Evolutionary conservation across 1,140 invertebrate genomes (phyloP).

Genomic region (Euura lappo): DNA sequence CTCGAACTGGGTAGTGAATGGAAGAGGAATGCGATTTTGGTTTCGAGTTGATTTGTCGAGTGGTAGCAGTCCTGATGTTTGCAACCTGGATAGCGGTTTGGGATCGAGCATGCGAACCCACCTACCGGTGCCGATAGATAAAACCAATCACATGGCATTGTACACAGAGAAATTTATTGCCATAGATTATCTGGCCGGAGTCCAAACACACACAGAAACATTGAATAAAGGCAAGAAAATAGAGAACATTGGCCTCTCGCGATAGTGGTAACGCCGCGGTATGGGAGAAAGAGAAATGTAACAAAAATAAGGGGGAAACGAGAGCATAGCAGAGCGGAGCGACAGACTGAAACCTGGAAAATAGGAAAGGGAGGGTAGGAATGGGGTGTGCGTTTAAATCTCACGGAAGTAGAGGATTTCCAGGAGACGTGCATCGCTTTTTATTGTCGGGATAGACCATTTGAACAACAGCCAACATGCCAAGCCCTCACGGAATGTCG

Average conservation of each 20-base stretch:
- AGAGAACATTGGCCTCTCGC: slow-evolving; percentile 5
- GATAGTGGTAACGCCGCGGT: not conserved
- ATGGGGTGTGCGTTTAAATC: slow-evolving; percentile 42
- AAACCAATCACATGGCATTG: slow-evolving; percentile 53
- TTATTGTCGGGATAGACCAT: slow-evolving; percentile 52
- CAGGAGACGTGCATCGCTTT: slow-evolving; percentile 50
- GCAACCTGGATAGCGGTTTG: slow-evolving; percentile 35
- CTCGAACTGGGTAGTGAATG: not conserved
- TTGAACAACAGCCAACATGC: slow-evolving; percentile 57
- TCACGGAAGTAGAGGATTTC: slow-evolving; percentile 46
- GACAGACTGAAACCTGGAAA: not conserved
- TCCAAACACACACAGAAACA: slow-evolving; percentile 53
- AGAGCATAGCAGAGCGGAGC: slow-evolving; percentile 17
- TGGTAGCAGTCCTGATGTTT: slow-evolving; percentile 23
- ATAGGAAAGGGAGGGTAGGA: slow-evolving; percentile 11
- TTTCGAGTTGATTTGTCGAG: slow-evolving; percentile 1
- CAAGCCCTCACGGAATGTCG: slow-evolving; percentile 19
- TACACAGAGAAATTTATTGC: slow-evolving; percentile 57
- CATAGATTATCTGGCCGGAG: slow-evolving; percentile 54
- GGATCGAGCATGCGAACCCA: not conserved
- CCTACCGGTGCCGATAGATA: slow-evolving; percentile 37
- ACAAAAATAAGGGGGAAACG: slow-evolving; percentile 17
- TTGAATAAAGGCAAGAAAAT: not conserved
- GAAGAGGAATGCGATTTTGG: not conserved
- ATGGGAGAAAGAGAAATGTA: slow-evolving; percentile 17